Percentiles rank a stretch among this genome's conserved stretches.
Conservation (phyloP, 2,888 invertebrate genomes). For the Phengaris alcon region DNA sequence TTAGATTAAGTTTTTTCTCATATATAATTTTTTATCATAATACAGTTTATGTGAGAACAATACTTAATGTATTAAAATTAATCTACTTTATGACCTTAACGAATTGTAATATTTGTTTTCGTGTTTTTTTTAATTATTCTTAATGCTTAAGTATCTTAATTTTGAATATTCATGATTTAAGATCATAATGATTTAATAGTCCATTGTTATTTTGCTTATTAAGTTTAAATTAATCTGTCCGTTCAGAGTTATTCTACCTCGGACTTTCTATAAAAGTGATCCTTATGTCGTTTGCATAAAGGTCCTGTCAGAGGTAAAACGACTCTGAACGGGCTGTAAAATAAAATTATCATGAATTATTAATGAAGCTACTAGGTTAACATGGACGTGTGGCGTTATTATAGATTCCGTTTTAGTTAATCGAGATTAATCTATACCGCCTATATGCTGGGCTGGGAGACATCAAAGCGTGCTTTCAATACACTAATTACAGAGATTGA, state of each 20-base stretch:
- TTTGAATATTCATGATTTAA: not conserved
- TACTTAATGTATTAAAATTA: not conserved
- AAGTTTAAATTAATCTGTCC: not conserved
- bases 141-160: not conserved
- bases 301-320: no score
- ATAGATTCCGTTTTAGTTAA: conserved; percentile 25
- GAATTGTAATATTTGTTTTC: not conserved
- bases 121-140: not conserved
- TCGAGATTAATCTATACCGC: conserved; percentile 21
- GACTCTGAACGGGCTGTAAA: not conserved
- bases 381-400: conserved; percentile 18
- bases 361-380: conserved; percentile 17
- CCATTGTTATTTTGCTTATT: not conserved
- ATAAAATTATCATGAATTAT: conserved; percentile 14
- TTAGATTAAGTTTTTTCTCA: not conserved
- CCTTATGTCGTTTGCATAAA: no score
- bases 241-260: no score
- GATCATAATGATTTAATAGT: not conserved
- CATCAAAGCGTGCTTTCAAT: conserved; percentile 52
- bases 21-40: not conserved
- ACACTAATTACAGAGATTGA: conserved; percentile 55
- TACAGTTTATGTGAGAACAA: no score
- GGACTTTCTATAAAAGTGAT: no score
- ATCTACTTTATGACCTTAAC: not conserved
- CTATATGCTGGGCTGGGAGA: conserved; percentile 27